A percentile compares a stretch with the other conserved stretches of the same genome.
These are phyloP conservation scores for Mola mola DNA, from an alignment of 2,113 vertebrate species.

Conservation along the genomic window DNA sequence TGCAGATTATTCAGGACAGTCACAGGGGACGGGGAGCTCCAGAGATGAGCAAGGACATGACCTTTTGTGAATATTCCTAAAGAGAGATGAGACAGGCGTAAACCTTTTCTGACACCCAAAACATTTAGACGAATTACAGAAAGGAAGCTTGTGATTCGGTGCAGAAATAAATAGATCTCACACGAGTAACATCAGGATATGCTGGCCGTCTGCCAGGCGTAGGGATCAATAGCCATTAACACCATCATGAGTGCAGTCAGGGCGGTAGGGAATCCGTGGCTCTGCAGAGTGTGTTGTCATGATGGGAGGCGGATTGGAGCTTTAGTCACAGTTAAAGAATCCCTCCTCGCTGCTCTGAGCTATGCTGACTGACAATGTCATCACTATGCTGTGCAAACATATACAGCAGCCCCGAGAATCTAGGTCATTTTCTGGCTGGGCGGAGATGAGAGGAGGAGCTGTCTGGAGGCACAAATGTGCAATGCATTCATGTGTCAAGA, in stretches of 20 bases:
- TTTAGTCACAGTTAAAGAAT: conserved; percentile 55
- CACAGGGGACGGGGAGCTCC: conserved; percentile 39
- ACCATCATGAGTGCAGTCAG: conserved; percentile 52
- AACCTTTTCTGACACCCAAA: conserved; percentile 26
- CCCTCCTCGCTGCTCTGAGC: conserved; percentile 30
- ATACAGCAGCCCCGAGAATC: conserved; percentile 62
- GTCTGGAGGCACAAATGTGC: conserved; percentile 50
- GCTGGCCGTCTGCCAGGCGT: conserved; percentile 52
- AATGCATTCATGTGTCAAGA: conserved; percentile 48
- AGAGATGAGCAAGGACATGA: conserved; percentile 52
- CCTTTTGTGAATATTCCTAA: conserved; percentile 67
- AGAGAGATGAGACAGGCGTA: conserved; percentile 30
- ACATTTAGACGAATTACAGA: conserved; percentile 25
- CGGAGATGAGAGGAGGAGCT: conserved; percentile 48
- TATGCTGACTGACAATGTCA: conserved; percentile 68
- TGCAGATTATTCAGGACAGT: conserved; percentile 68
- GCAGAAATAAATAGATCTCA: conserved; percentile 51
- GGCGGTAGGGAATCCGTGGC: conserved; percentile 49
- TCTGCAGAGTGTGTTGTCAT: conserved; percentile 59
- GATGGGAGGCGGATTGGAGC: conserved; percentile 40
- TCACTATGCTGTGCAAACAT: conserved; percentile 61
- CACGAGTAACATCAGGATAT: conserved; percentile 37
- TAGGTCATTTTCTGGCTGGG: conserved; percentile 68
- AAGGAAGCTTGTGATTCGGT: conserved; percentile 31
- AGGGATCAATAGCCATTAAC: conserved; percentile 72